Conservation (phyloP, 2,888 invertebrate genomes). For the Ferdinandea cuprea region DNA sequence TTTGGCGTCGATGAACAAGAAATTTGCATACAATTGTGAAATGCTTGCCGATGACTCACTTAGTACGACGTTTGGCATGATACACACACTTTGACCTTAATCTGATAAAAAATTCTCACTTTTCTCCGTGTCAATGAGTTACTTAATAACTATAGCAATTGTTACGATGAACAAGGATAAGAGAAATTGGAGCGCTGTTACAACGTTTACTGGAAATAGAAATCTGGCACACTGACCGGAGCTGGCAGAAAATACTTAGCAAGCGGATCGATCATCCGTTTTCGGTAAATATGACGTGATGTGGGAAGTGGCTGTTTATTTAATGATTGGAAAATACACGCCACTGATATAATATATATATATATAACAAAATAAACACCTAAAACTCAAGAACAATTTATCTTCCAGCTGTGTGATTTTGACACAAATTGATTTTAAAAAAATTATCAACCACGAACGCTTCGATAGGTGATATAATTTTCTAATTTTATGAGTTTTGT, state of each 20-base stretch:
- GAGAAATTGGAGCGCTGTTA: not conserved
- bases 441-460: no score
- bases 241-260: not conserved
- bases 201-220: not conserved
- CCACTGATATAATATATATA: no score
- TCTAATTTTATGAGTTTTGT: no score
- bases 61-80: not conserved
- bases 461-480: no score
- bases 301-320: not conserved
- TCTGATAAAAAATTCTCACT: not conserved
- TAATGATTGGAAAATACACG: not conserved
- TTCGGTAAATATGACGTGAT: not conserved
- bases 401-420: no score
- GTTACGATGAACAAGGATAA: not conserved
- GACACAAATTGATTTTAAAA: no score
- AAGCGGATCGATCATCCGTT: not conserved
- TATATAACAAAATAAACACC: no score
- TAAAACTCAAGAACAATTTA: no score
- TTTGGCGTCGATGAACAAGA: not conserved
- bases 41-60: slow-evolving; percentile 1
- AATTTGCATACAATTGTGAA: slow-evolving; percentile 24
- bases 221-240: not conserved
- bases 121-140: no score
- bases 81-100: not conserved
- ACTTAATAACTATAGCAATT: not conserved